These are phyloP conservation scores for Gnathonemus echidnorhynchus DNA, from an alignment of 2,113 vertebrate species.

Conservation along the genomic window DNA sequence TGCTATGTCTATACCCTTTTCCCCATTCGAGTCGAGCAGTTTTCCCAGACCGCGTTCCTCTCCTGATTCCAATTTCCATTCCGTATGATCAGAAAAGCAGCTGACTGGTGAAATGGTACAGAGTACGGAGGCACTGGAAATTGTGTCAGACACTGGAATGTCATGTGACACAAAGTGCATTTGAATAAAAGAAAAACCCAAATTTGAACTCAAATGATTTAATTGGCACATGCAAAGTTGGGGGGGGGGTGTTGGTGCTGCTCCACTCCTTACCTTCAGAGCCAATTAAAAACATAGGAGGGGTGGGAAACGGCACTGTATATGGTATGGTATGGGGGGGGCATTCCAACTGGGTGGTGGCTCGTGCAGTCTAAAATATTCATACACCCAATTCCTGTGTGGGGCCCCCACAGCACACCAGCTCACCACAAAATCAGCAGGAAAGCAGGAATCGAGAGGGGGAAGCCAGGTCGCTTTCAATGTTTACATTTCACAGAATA, in stretches of 20 bases:
- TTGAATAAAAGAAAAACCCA: not conserved
- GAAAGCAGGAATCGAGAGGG: slow-evolving; percentile 22
- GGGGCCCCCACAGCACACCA: not conserved
- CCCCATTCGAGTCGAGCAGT: not conserved
- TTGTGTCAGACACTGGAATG: not conserved
- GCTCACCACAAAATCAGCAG: slow-evolving; percentile 36
- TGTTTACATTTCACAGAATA: slow-evolving; percentile 34
- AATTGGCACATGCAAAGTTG: slow-evolving; percentile 40
- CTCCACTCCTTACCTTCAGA: slow-evolving; percentile 38
- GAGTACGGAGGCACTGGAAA: not conserved
- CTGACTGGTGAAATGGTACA: not conserved
- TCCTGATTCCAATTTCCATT: not conserved
- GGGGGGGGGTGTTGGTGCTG: slow-evolving; percentile 19
- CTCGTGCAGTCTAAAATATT: not conserved
- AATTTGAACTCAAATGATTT: slow-evolving; percentile 26
- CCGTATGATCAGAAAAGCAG: not conserved
- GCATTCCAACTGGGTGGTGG: not conserved
- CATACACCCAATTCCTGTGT: not conserved
- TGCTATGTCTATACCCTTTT: not conserved
- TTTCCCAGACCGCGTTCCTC: not conserved
- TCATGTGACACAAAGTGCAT: not conserved
- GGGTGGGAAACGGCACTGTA: not conserved
- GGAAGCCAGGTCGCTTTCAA: slow-evolving; percentile 24
- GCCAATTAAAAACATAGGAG: slow-evolving; percentile 33
- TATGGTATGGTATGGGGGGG: not conserved